These are phyloP conservation scores for Podiceps cristatus DNA, from an alignment of 2,113 vertebrate species.

Conservation along the genomic window DNA sequence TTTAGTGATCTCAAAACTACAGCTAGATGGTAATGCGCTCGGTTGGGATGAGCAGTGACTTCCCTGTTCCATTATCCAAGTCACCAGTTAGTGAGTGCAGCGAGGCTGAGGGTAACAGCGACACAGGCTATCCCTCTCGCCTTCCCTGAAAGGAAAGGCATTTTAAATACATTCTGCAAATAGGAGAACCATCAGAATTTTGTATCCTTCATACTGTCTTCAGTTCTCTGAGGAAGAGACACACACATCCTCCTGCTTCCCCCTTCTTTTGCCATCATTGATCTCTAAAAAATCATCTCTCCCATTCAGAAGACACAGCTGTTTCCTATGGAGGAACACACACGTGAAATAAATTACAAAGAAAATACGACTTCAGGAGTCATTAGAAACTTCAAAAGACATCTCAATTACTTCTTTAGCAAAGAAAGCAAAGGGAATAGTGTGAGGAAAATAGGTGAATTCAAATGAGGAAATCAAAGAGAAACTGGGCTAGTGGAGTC, in stretches of 20 bases:
- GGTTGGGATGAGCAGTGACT: neutral
- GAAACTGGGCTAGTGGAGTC: neutral
- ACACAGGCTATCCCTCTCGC: neutral
- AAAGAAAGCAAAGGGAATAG: neutral
- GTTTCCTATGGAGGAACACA: neutral
- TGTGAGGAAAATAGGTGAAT: neutral
- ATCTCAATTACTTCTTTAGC: neutral
- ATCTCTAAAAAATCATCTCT: neutral
- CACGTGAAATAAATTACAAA: neutral
- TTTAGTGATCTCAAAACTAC: neutral
- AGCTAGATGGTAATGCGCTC: neutral
- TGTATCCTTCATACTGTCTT: neutral
- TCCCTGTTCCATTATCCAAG: neutral
- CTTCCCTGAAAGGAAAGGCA: neutral
- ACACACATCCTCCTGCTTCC: neutral
- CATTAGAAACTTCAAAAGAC: neutral
- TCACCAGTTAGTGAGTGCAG: neutral
- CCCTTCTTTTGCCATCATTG: neutral
- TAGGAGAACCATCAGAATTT: neutral
- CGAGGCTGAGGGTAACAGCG: neutral
- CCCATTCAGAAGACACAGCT: neutral
- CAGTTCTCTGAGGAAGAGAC: neutral
- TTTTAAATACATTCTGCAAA: neutral
- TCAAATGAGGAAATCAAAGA: conserved; percentile 14
- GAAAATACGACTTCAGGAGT: neutral